Evolutionary conservation across 2,888 invertebrate species (phyloP), one percentile per base, ranked within the genome.

Genomic region (Chaetogeoica ovagalla): DNA sequence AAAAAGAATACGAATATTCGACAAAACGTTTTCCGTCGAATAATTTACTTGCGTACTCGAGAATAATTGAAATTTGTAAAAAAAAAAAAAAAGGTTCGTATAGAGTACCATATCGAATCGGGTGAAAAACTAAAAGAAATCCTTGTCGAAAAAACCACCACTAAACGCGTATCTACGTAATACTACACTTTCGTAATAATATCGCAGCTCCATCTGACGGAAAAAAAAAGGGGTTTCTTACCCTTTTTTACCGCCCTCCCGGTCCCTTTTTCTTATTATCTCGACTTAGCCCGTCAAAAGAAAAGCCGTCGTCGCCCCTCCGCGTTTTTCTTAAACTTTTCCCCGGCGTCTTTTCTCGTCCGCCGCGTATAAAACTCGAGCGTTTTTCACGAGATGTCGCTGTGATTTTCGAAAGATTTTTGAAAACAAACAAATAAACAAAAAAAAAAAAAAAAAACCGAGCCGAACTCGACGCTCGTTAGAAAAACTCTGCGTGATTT

Each of bases 201-300:
- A 69, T 55, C 57, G 57, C 70, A 79, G 70, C 79, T 79, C 79
- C 55, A 79, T 79, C 79, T 79, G 70, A 79, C 79, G 79, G 79
- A 70, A 70, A 79, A 70, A 70, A 79, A 79, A 21, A 17, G 23
- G 11, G 48, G 48, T 11, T 60, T 52, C 60, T 79, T 55, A 48
- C 23, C 30, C 30, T 30, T 30, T 30, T 11, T 7, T 11, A 11
- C 43, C 43, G 11, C 43, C 43, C 48, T 0, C 37, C 57, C 21
- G 30, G 60, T 21, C 15, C 9, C 37, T 70, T 6, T 39, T 77
- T 77, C 77, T 77, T 30, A 30, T 77, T 70, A 11, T 19, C 21
- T 30, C 30, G 55, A 5, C 65, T 48, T 48, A 48, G 57, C 30
- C 74, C 70, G 62, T 55, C 39, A 17, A 37, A 79, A 79, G 69